Conservation (phyloP, 2,797 vertebrate species). For the Pseudotriccus pelzelni region DNA sequence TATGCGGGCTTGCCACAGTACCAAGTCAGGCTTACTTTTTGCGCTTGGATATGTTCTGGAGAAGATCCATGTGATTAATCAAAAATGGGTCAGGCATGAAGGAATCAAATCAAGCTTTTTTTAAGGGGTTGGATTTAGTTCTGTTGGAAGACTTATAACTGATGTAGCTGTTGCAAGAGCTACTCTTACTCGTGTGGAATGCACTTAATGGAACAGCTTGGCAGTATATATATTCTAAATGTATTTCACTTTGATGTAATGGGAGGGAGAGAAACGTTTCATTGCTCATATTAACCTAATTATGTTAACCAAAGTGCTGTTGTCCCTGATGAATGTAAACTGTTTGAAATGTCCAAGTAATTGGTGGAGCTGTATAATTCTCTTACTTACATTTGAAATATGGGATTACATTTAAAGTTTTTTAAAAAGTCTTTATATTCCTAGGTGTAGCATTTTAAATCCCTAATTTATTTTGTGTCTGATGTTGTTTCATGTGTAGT, state of each 20-base stretch:
- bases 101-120: conserved; percentile 40
- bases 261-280: conserved; percentile 32
- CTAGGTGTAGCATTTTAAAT: conserved; percentile 39
- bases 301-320: conserved; percentile 60
- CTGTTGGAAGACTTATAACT: not conserved
- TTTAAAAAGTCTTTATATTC: not conserved
- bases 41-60: not conserved
- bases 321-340: conserved; percentile 60
- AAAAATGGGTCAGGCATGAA: conserved; percentile 30
- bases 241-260: conserved; percentile 39
- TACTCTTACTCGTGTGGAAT: not conserved
- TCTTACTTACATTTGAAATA: conserved; percentile 38
- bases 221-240: conserved; percentile 25
- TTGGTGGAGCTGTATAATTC: conserved; percentile 37
- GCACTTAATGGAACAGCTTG: conserved; percentile 1
- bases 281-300: conserved; percentile 53
- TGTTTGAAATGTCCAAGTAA: conserved; percentile 49
- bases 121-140: not conserved
- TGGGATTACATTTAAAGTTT: not conserved
- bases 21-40: not conserved
- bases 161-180: not conserved
- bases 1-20: not conserved
- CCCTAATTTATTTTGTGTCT: conserved; percentile 47
- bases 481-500: conserved; percentile 14
- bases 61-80: not conserved